Conservation (phyloP, 2,113 vertebrate genomes). For the Tetraodon nigroviridis region DNA sequence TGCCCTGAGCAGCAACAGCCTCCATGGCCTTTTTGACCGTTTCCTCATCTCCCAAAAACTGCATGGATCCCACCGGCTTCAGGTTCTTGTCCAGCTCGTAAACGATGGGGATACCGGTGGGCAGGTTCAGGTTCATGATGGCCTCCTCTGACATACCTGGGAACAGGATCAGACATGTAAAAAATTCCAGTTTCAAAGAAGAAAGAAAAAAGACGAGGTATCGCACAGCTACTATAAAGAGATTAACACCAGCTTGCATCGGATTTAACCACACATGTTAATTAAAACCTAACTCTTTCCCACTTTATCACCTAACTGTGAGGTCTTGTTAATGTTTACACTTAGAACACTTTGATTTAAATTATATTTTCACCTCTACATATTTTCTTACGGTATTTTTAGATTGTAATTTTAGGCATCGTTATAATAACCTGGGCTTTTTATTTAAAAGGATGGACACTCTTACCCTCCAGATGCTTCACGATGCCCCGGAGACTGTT, state of each 20-base stretch:
- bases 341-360: no score
- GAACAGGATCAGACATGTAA: not conserved
- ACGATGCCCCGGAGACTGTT: slow-evolving; percentile 90
- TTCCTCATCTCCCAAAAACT: slow-evolving; percentile 95
- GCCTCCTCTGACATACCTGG: slow-evolving; percentile 89
- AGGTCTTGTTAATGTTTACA: no score
- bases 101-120: slow-evolving; percentile 94
- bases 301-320: no score
- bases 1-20: slow-evolving; percentile 96
- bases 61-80: slow-evolving; percentile 89
- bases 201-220: no score
- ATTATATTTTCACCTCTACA: no score
- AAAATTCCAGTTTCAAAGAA: not conserved
- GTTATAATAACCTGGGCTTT: not conserved
- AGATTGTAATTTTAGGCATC: not conserved
- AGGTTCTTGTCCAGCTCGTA: slow-evolving; percentile 95
- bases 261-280: no score
- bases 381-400: no score
- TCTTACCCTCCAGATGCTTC: slow-evolving; percentile 82
- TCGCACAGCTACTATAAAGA: no score
- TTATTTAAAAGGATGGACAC: not conserved
- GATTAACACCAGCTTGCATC: no score
- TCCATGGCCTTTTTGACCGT: slow-evolving; percentile 96
- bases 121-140: slow-evolving; percentile 98
- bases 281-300: no score